Evolutionary conservation across 2,888 invertebrate species (phyloP), one percentile per base, ranked within the genome.

Genomic region (Smittia aterrima): DNA sequence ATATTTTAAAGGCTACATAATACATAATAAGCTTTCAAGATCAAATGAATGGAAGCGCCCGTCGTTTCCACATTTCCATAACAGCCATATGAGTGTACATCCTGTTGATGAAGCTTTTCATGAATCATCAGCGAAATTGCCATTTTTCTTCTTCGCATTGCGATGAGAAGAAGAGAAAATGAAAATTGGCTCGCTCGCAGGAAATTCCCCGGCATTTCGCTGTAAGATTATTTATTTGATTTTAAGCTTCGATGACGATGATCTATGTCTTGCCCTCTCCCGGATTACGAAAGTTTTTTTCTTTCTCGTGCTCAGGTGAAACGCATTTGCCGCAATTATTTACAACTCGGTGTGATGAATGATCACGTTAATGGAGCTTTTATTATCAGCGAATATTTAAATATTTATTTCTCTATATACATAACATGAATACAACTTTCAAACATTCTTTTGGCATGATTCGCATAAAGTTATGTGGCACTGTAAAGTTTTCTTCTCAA

Each of bases 391-490:
- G 38, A 38, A 38, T 7, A 7, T 47, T 47, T 47, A n/a, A n/a
- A n/a, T 47, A 11, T 47, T 11, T 47, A 6, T 11, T 13, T 2
- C 2, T 11, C 2, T n/a, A n/a, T 47, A 2, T n/a, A 3, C 16
- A 16, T 47, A n/a, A 16, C 11, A 16, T 47, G 16, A n/a, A 16
- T n/a, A 47, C n/a, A 47, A n/a, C 2, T 16, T n/a, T 11, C 2
- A 47, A 47, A 47, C 47, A 47, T 47, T 47, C 47, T 22, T 58
- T 58, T 58, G 58, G 58, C 58, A 58, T 58, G n/a, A 22, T 58
- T 58, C n/a, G 18, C 18, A 22, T 9, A 58, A 18, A 58, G 18
- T 58, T 58, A 20, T 47, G n/a, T 58, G 58, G 58, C 58, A 58
- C 58, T 7, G n/a, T 58, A 20, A 58, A 58, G n/a, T 20, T 58